Percentiles rank a stretch among this genome's conserved stretches.
These are phyloP conservation scores for Crotalus viridis DNA, from an alignment of 2,113 vertebrate species.

Conservation along the genomic window DNA sequence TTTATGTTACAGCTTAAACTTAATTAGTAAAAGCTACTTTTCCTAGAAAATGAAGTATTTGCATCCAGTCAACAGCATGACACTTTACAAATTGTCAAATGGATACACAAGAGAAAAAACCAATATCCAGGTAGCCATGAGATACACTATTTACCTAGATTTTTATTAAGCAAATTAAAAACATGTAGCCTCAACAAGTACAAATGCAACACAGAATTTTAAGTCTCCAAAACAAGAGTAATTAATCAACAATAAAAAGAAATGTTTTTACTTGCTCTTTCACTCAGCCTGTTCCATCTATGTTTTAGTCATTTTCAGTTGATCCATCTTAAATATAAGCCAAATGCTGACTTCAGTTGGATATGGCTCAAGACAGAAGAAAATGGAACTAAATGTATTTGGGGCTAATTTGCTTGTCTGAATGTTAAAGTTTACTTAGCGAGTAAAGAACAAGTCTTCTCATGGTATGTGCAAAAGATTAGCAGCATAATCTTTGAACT, in stretches of 20 bases:
- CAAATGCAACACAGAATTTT: constrained; percentile 8
- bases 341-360: constrained; percentile 58
- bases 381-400: constrained; percentile 40
- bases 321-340: constrained; percentile 55
- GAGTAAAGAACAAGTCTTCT: constrained; percentile 41
- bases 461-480: constrained; percentile 2
- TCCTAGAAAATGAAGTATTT: background rate
- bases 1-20: background rate
- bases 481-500: constrained; percentile 33
- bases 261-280: constrained; percentile 28
- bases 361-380: constrained; percentile 20
- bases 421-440: constrained; percentile 24
- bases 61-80: background rate
- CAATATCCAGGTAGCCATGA: background rate
- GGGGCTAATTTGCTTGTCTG: constrained; percentile 46
- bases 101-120: background rate
- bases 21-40: background rate
- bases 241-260: constrained; percentile 39
- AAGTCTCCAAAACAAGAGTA: constrained; percentile 14
- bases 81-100: background rate
- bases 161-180: constrained; percentile 1
- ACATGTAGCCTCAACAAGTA: background rate
- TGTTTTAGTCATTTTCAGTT: constrained; percentile 48
- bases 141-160: background rate
- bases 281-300: constrained; percentile 33